Evolutionary conservation across 2,888 invertebrate genomes (phyloP), one percentile per base, ranked within the genome.

Genomic region (Erpobdella octoculata): DNA sequence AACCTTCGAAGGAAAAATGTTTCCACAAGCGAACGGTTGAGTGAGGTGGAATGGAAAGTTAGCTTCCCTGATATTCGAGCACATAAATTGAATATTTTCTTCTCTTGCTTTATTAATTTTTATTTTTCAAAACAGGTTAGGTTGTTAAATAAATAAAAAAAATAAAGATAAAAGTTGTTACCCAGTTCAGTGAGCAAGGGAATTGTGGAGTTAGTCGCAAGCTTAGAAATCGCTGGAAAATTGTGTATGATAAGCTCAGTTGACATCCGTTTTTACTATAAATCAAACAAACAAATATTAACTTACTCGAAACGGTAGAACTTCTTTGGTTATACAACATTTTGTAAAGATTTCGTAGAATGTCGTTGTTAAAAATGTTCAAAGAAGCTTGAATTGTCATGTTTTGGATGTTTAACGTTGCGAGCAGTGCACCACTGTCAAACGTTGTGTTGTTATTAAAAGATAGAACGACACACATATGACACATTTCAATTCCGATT

Each of bases 401-500:
- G 53, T 31, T 33, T 12, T 58, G 25, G 31, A 48, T 69, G 58
- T 69, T 69, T 8, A 69, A 37, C 21, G 69, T 69, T 15, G 21
- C 25, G 6, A 69, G 69, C 21, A 69, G 21, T 28, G 53, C 46
- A 2, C 21, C 31, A 36, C 58, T 69, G 25, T 69, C 69, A 28
- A n/a, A n/a, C n/a, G n/a, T n/a, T n/a, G n/a, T n/a, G n/a, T n/a
- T n/a, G n/a, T 97, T 95, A 85, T 94, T 94, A 82, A 95, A 94
- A 84, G 95, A 95, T 85, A 97, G 87, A 84, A 97, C 96, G 85
- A 96, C 95, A 87, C 96, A 96, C 96, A 97, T 97, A 88, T 96
- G 95, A 88, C 96, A 96, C 80, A 94, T 88, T 86, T 97, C 96
- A 78, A 97, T 94, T 86, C 96, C 96, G 78, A 96, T 95, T 84